Percentiles rank a stretch among this genome's conserved stretches.
Evolutionary conservation across 2,113 vertebrate genomes (phyloP).

Genomic region (Xenotilapia caudafasciata): DNA sequence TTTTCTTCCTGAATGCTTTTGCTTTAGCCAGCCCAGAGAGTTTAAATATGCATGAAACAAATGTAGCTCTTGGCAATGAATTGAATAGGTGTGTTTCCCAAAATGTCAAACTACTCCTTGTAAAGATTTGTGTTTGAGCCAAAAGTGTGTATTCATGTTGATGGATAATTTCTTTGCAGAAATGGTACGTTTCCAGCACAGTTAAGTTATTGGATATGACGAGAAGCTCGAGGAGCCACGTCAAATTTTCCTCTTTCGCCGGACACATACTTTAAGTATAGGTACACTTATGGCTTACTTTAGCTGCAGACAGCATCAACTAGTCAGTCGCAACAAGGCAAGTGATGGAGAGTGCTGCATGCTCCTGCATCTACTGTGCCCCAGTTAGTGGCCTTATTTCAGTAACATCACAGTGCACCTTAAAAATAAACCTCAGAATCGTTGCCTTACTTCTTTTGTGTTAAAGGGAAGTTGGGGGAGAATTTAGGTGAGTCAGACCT

Average conservation of each 20-base stretch:
- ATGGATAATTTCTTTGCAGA: not conserved
- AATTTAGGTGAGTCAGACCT: not conserved
- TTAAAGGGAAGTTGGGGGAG: not conserved
- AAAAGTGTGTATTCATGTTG: not conserved
- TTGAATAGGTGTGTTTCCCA: not conserved
- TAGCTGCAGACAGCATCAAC: not conserved
- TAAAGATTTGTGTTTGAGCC: not conserved
- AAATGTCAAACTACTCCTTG: not conserved
- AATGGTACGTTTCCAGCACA: not conserved
- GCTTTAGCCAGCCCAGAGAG: not conserved
- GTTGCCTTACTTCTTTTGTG: not conserved
- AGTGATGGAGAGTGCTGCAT: not conserved
- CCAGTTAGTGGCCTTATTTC: slow-evolving; percentile 52
- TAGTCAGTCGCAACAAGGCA: not conserved
- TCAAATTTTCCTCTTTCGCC: not conserved
- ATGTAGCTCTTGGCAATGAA: not conserved
- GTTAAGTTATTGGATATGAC: not conserved
- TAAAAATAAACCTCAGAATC: not conserved
- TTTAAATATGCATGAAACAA: not conserved
- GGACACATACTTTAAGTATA: not conserved
- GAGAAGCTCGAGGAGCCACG: not conserved
- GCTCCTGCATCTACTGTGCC: not conserved
- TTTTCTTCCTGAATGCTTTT: not conserved
- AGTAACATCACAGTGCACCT: not conserved
- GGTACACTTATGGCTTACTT: not conserved